Conservation (phyloP, 2,888 invertebrate species). For the Chymomyza procnemis region DNA sequence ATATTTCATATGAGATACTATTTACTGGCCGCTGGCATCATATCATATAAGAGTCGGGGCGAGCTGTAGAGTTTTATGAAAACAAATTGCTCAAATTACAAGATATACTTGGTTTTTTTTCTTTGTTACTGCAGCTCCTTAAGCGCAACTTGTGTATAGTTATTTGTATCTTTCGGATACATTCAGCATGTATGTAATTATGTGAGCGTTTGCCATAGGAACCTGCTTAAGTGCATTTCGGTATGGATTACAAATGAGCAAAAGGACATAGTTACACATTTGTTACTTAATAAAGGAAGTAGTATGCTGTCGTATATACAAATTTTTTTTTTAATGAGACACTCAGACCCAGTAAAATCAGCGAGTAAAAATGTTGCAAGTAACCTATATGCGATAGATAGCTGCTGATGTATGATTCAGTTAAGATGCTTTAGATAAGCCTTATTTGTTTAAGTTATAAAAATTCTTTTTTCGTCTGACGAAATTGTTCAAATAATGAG, state of each 20-base stretch:
- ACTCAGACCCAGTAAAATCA: constrained; percentile 10
- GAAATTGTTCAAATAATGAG: background rate
- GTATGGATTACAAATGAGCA: constrained; percentile 52
- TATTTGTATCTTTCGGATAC: constrained; percentile 44
- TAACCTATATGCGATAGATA: background rate
- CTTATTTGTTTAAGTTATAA: background rate
- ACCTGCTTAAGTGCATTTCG: constrained; percentile 57
- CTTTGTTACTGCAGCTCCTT: background rate
- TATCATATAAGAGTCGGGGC: constrained; percentile 47
- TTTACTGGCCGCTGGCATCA: constrained; percentile 45
- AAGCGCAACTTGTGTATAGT: constrained; percentile 21
- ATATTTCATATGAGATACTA: constrained; percentile 57
- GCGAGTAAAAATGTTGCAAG: constrained; percentile 2
- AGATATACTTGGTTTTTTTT: constrained; percentile 22
- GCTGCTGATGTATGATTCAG: background rate
- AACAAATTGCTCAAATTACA: constrained; percentile 71
- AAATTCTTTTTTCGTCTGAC: background rate
- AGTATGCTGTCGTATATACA: constrained; percentile 19
- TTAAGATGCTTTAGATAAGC: background rate
- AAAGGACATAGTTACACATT: constrained; percentile 15
- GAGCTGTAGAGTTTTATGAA: constrained; percentile 50
- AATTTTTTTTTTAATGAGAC: constrained; percentile 21
- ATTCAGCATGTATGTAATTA: background rate
- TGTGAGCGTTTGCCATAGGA: constrained; percentile 26
- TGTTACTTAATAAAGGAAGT: constrained; percentile 37